A percentile compares a stretch with the other conserved stretches of the same genome.
Evolutionary conservation across 1,140 invertebrate species (phyloP).

Genomic region (Phortica variegata): DNA sequence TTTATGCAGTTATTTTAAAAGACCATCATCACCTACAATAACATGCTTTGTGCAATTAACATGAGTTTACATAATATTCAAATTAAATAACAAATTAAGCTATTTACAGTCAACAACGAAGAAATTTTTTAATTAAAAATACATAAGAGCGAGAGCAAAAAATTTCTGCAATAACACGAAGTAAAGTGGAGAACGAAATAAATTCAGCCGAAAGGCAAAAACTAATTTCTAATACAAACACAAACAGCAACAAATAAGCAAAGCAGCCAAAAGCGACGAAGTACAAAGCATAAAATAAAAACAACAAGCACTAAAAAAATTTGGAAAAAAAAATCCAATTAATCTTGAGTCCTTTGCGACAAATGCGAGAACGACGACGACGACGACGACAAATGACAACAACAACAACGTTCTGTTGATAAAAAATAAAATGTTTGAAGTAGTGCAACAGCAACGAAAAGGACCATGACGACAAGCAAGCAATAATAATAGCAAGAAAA

Average conservation of each 20-base stretch:
- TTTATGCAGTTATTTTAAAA: too few species aligned
- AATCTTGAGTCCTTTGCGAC: constrained; percentile 34
- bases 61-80: too few species aligned
- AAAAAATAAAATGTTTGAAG: not conserved
- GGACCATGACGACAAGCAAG: too few species aligned
- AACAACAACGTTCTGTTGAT: not conserved
- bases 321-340: constrained; percentile 37
- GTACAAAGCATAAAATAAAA: not conserved
- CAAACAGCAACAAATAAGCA: constrained; percentile 18
- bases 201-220: constrained; percentile 19
- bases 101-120: too few species aligned
- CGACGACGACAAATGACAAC: not conserved
- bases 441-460: not conserved
- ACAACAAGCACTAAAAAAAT: constrained; percentile 12
- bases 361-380: not conserved
- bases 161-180: not conserved
- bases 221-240: constrained; percentile 44
- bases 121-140: constrained; percentile 29
- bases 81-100: too few species aligned
- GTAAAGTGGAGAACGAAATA: not conserved
- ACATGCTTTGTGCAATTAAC: too few species aligned
- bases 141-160: too few species aligned
- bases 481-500: too few species aligned
- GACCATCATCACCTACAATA: too few species aligned
- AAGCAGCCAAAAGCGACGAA: not conserved